Conservation (phyloP, 2,113 vertebrate species). For the Numenius arquata region DNA sequence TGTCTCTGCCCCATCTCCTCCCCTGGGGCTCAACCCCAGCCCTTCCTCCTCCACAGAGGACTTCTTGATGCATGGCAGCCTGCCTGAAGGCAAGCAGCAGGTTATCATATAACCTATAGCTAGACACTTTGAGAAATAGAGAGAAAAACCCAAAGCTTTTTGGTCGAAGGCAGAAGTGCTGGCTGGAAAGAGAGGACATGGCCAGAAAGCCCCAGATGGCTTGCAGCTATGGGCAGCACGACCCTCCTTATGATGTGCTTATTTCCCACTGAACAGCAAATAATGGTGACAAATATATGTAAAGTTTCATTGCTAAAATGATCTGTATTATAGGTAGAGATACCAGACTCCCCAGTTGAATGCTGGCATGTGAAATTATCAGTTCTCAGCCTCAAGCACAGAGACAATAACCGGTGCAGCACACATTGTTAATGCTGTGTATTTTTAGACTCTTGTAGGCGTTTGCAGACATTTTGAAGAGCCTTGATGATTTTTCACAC, state of each 20-base stretch:
- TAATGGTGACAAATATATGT: not conserved
- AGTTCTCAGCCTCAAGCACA: not conserved
- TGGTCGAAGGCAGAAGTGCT: not conserved
- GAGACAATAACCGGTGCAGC: constrained; percentile 9
- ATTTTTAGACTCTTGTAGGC: constrained; percentile 52
- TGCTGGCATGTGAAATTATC: not conserved
- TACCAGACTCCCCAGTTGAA: not conserved
- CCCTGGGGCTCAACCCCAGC: not conserved
- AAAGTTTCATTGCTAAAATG: not conserved
- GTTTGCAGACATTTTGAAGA: not conserved
- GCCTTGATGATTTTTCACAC: not conserved
- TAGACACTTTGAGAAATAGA: not conserved
- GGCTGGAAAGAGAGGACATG: not conserved
- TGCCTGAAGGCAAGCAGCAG: not conserved
- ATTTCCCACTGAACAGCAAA: not conserved
- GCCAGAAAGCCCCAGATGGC: not conserved
- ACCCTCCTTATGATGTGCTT: not conserved
- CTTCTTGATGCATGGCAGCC: not conserved
- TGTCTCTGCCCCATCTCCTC: not conserved
- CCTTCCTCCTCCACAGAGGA: not conserved
- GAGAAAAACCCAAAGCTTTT: not conserved
- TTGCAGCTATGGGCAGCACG: not conserved
- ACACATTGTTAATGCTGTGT: not conserved
- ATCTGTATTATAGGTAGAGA: not conserved
- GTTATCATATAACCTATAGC: not conserved